Evolutionary conservation across 2,797 vertebrate species (phyloP), one percentile per base, ranked within the genome.

Genomic region (Manis pentadactyla): DNA sequence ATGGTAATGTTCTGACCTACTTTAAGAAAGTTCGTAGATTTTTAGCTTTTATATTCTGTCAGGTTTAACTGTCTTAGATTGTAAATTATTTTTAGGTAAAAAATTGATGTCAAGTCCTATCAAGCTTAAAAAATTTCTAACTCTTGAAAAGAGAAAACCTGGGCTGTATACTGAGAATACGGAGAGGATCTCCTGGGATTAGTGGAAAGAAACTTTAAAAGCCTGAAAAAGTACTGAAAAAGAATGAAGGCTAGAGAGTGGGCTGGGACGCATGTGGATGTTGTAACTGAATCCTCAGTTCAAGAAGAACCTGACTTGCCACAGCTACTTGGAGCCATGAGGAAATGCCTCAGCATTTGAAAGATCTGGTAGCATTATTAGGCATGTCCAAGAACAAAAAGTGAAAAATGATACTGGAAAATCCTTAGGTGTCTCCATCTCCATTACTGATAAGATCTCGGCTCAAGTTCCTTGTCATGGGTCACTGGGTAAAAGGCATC

Each of bases 241-340:
- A 95, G 63, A 97, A 77, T 19, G 66, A 6, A 88, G 78, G 88
- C 94, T 97, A 96, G 91, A 71, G 96, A 95, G 94, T 49, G 0
- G 93, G 93, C 93, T n/a, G 87, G 95, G 78, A 74, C 97, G 95
- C 95, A 97, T 73, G 96, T 63, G 94, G 94, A 92, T 92, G 68
- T 23, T 97, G 88, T 97, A 98, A 98, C 64, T 34, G 64, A 90
- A 92, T 93, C 97, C 96, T 77, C 46, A 21, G 87, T 92, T 93
- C 42, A 96, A 93, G 71, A 19, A 59, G 87, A 97, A 94, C 57
- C 57, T 96, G 96, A 92, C 93, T 97, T 27, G n/a, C 59, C 68
- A 93, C 84, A 75, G 95, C 69, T 74, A 94, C 69, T 83, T 4
- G 8, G 63, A 57, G 88, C 73, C 74, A 8, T 0, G 25, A 59